Evolutionary conservation across 2,797 vertebrate genomes (phyloP), one percentile per base, ranked within the genome.

Genomic region (Rhincodon typus): DNA sequence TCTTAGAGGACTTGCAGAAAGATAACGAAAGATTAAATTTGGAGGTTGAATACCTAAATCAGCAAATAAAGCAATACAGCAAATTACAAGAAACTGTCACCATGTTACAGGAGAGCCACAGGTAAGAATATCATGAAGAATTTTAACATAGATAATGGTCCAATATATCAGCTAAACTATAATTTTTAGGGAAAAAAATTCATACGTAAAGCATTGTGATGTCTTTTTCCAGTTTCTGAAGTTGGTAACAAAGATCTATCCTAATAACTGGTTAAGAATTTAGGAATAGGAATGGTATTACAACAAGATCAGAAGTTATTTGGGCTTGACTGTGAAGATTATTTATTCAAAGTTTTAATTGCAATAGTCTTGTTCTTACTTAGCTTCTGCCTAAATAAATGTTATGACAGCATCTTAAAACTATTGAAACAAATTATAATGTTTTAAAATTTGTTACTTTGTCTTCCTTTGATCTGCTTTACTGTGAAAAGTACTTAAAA

Each of bases 71-170:
- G 70, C 96, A 96, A 19, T 69, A 96, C 77, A 96, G 96, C 69
- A 95, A 96, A 50, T 82, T 96, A 0, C 96, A 97, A 88, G 97
- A 97, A 70, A 96, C 96, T 0, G 46, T 97, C 94, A 50, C 95
- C 96, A 96, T 96, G 96, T 96, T 97, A 62, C 97, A 97, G 19
- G 96, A 96, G 95, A 97, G 97, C 96, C 96, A 97, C 96, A 97
- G 97, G 96, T 96, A 96, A 95, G 74, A 50, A 72, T 25, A 74
- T 74, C 46, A 50, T 34, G 70, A 74, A 94, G 25, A 74, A 46
- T 74, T 30, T 94, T 72, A 23, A 53, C n/a, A n/a, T 88, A 84
- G 1, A 38, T 42, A 42, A 10, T 84, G 42, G 38, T 46, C 0
- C 38, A 84, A 12, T 21, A 27, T 72, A 30, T 94, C 67, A 94